Evolutionary conservation across 1,140 invertebrate genomes (phyloP), one percentile per base, ranked within the genome.

Genomic region (Delia radicum): DNA sequence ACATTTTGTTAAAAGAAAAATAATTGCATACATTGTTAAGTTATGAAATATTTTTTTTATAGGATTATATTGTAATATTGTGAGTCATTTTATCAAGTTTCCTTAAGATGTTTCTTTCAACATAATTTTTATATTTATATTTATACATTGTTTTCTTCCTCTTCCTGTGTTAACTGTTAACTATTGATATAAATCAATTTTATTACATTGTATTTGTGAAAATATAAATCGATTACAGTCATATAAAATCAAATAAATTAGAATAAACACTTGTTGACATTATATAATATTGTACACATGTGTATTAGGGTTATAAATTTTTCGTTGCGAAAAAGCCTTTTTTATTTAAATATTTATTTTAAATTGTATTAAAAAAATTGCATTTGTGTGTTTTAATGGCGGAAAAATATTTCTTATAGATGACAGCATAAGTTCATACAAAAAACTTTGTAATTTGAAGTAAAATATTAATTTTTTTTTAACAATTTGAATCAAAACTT

Each of bases 231-330:
- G 65, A 69, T 69, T 69, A 69, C 37, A 24, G 65, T 69, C 65
- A 69, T 69, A 69, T 69, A 69, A 69, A 69, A 69, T 69, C 65
- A 69, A 69, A 69, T 69, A 69, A 69, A 69, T 69, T 69, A 69
- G 65, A 69, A 33, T 69, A 33, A 69, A 69, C 65, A 69, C 65
- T 69, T 69, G 65, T 69, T 69, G 65, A 69, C 65, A 69, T 28
- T 33, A 18, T 24, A 33, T 29, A 69, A 37, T n/a, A n/a, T 55
- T 69, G 65, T 69, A 37, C 21, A 18, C 65, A 33, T 33, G 65
- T 69, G 18, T 55, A 55, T 21, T 2, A 18, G 18, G 48, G 3
- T 37, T 7, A 13, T n/a, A n/a, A n/a, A n/a, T n/a, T n/a, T n/a
- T n/a, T n/a, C n/a, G n/a, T n/a, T n/a, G n/a, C n/a, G n/a, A n/a